A percentile compares a stretch with the other conserved stretches of the same genome.
These are phyloP conservation scores for Elephas maximus DNA, from an alignment of 2,113 vertebrate species.

Conservation along the genomic window DNA sequence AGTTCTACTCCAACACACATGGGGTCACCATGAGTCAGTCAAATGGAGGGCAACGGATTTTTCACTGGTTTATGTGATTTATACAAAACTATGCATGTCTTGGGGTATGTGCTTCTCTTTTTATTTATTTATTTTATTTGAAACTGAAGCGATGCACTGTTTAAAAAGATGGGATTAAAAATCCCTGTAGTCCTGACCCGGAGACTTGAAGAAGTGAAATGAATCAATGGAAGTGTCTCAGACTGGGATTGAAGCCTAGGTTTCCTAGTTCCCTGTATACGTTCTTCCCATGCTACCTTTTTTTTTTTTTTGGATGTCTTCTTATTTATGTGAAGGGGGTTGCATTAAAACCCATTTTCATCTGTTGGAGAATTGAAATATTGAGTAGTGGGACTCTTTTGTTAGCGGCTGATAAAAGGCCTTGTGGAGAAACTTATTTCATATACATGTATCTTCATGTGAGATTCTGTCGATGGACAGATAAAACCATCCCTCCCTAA, in stretches of 20 bases:
- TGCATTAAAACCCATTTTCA: neutral
- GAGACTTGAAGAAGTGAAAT: neutral
- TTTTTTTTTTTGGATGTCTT: neutral
- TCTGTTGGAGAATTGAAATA: neutral
- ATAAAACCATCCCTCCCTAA: neutral
- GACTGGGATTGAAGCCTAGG: neutral
- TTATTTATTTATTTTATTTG: neutral
- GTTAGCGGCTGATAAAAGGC: neutral
- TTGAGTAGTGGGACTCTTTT: neutral
- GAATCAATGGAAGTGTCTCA: neutral
- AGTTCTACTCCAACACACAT: neutral
- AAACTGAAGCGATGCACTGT: neutral
- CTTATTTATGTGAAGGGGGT: neutral
- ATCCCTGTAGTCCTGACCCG: neutral
- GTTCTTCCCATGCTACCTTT: neutral
- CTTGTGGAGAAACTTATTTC: neutral
- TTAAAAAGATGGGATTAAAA: neutral
- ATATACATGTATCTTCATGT: neutral
- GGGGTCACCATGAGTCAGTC: too few relatives aligned
- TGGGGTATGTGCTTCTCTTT: neutral
- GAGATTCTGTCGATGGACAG: neutral
- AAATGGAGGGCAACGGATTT: too few relatives aligned
- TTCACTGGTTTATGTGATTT: neutral
- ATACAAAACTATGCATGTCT: neutral
- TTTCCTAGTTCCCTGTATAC: neutral